phyloP scores from a whole-genome alignment of 2,888 invertebrate species.

The Pandemis corylana region DNA sequence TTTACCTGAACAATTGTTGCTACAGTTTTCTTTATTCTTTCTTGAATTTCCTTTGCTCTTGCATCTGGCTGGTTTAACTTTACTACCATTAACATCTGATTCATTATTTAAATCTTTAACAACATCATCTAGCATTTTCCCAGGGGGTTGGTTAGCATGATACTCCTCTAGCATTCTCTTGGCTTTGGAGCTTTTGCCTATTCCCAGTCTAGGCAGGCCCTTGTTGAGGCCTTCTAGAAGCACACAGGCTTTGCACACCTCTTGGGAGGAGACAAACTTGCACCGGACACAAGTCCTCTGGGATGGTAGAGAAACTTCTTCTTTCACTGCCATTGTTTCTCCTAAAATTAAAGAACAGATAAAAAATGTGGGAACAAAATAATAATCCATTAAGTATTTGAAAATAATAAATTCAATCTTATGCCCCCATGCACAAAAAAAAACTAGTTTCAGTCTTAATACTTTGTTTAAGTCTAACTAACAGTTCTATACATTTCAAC shows the following conservation, averaged over 20 bases:
- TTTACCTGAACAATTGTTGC: slow-evolving; percentile 55
- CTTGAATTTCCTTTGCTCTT: slow-evolving; percentile 26
- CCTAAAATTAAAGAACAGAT: slow-evolving; percentile 80
- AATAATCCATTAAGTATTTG: not conserved
- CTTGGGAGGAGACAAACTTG: slow-evolving; percentile 96
- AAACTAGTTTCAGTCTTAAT: too few species aligned
- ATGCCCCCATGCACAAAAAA: too few species aligned
- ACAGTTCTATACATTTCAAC: too few species aligned
- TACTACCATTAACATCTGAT: slow-evolving; percentile 45
- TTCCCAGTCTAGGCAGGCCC: slow-evolving; percentile 95
- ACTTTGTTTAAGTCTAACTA: too few species aligned
- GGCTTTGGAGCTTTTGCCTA: slow-evolving; percentile 94
- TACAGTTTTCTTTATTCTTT: slow-evolving; percentile 45
- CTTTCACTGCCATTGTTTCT: slow-evolving; percentile 93
- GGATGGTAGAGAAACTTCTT: slow-evolving; percentile 91
- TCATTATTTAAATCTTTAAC: slow-evolving; percentile 62
- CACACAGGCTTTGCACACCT: slow-evolving; percentile 98
- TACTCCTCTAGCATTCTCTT: slow-evolving; percentile 87
- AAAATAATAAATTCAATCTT: too few species aligned
- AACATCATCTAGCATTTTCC: slow-evolving; percentile 50
- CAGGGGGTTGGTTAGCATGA: slow-evolving; percentile 57
- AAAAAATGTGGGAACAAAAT: not conserved
- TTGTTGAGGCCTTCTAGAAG: slow-evolving; percentile 97
- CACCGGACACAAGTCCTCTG: slow-evolving; percentile 93
- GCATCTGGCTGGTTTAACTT: slow-evolving; percentile 41